Evolutionary conservation across 2,888 invertebrate species (phyloP).

Genomic region (Erebia ligea): DNA sequence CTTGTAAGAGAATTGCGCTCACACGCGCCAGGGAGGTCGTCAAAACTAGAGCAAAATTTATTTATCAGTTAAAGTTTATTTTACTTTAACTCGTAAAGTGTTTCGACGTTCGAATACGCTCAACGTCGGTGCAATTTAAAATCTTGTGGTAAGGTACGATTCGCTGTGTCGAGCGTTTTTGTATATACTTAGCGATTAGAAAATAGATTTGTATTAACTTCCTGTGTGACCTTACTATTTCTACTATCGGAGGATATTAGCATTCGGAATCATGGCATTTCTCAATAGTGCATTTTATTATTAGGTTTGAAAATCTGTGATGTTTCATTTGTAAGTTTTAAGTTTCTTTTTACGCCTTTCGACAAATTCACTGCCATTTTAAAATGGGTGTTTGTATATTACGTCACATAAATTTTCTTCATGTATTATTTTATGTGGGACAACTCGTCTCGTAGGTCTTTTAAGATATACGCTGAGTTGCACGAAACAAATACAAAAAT

Average conservation of each 20-base stretch:
- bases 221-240: constrained; percentile 78
- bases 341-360: constrained; percentile 46
- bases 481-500: too few species aligned
- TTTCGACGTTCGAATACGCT: too few species aligned
- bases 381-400: constrained; percentile 36
- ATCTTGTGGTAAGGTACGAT: constrained; percentile 28
- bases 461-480: too few species aligned
- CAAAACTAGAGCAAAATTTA: too few species aligned
- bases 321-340: constrained; percentile 66
- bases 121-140: too few species aligned
- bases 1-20: too few species aligned
- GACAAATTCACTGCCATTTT: constrained; percentile 54
- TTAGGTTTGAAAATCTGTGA: constrained; percentile 76
- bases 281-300: constrained; percentile 54
- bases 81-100: too few species aligned
- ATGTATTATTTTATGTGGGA: neutral
- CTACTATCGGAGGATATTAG: constrained; percentile 52
- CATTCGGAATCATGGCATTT: constrained; percentile 61
- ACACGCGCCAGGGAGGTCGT: too few species aligned
- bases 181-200: constrained; percentile 72
- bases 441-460: too few species aligned
- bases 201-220: constrained; percentile 54
- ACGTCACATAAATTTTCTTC: neutral
- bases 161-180: constrained; percentile 59
- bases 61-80: too few species aligned